These are phyloP conservation scores for Petromus typicus DNA, from an alignment of 2,113 vertebrate species.

Conservation along the genomic window DNA sequence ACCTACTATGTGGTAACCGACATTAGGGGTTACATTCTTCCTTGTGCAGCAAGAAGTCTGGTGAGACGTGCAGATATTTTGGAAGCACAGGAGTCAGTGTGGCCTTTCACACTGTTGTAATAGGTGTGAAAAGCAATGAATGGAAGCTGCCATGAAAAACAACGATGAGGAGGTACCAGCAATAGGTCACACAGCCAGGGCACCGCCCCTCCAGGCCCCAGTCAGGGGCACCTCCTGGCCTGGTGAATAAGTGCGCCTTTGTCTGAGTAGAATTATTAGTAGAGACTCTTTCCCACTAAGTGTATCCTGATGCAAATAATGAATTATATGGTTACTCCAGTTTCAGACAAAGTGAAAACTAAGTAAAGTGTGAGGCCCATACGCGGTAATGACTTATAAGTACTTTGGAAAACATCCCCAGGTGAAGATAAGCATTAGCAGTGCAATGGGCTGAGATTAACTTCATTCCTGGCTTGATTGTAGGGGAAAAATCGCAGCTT, in stretches of 20 bases:
- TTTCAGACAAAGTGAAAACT: slow-evolving; percentile 75
- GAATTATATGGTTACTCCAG: slow-evolving; percentile 57
- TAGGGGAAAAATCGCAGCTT: slow-evolving; percentile 53
- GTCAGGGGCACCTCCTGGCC: not conserved
- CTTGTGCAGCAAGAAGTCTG: not conserved
- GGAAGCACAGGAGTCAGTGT: not conserved
- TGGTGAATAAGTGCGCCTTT: not conserved
- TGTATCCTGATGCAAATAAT: slow-evolving; percentile 47
- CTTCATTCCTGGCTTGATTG: slow-evolving; percentile 66
- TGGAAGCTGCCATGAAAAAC: slow-evolving; percentile 13
- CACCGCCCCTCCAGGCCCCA: too few species aligned
- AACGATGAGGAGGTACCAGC: not conserved
- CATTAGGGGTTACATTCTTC: not conserved
- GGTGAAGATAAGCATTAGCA: slow-evolving; percentile 81
- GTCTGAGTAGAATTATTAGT: slow-evolving; percentile 38
- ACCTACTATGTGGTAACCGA: not conserved
- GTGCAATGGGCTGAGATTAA: slow-evolving; percentile 82
- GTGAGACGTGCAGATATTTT: not conserved
- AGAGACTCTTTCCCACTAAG: slow-evolving; percentile 5
- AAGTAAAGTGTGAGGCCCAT: slow-evolving; percentile 67
- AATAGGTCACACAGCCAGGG: not conserved
- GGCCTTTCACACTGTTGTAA: not conserved
- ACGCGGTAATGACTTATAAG: slow-evolving; percentile 77
- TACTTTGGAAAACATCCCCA: slow-evolving; percentile 80
- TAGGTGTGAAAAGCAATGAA: not conserved